phyloP scores from a whole-genome alignment of 2,888 invertebrate species.

The Neoascia interrupta region DNA sequence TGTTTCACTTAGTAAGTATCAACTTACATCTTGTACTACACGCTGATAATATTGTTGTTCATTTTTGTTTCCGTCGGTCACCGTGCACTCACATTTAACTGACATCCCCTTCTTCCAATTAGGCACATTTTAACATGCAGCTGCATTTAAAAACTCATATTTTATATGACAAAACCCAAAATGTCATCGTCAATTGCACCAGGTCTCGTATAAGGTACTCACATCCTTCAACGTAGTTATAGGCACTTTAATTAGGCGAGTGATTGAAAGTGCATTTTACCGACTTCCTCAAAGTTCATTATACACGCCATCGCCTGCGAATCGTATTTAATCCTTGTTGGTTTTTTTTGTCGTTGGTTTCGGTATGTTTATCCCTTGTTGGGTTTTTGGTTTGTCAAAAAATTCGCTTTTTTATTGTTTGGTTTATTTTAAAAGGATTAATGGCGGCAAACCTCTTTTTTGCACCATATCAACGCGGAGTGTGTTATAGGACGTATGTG shows the following conservation, averaged over 20 bases:
- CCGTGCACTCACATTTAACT: not conserved
- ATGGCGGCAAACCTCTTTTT: slow-evolving; percentile 68
- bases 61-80: slow-evolving; percentile 11
- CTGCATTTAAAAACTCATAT: slow-evolving; percentile 40
- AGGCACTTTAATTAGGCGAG: slow-evolving; percentile 68
- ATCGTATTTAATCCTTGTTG: too few species aligned
- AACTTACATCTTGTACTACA: slow-evolving; percentile 54
- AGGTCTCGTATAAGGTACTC: not conserved
- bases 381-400: slow-evolving; percentile 1
- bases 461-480: slow-evolving; percentile 56
- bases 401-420: slow-evolving; percentile 22
- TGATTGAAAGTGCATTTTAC: slow-evolving; percentile 63
- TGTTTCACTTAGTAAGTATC: slow-evolving; percentile 54
- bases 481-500: not conserved
- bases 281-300: slow-evolving; percentile 14
- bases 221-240: slow-evolving; percentile 14
- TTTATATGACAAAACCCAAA: slow-evolving; percentile 19
- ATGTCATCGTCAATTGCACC: slow-evolving; percentile 60
- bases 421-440: slow-evolving; percentile 59
- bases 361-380: slow-evolving; percentile 23
- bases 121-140: slow-evolving; percentile 44
- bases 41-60: slow-evolving; percentile 43
- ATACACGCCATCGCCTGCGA: slow-evolving; percentile 35
- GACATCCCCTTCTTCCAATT: slow-evolving; percentile 54
- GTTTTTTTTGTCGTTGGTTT: too few species aligned